Base-by-base conservation (phyloP, 2,113 vertebrate genomes). In the Chlamydotis undulata region DNA sequence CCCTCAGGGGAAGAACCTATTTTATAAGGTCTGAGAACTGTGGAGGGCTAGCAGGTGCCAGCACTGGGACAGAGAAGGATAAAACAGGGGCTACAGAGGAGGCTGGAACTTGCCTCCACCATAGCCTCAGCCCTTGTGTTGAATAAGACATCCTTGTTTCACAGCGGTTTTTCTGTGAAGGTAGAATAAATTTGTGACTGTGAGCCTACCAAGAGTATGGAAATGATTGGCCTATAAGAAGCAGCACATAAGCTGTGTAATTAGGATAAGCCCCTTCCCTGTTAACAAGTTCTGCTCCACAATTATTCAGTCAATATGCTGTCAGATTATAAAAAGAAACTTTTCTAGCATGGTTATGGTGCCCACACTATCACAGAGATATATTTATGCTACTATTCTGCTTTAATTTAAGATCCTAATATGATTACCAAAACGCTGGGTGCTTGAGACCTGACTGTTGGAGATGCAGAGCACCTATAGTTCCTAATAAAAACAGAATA, bases 241-340 rank as follows among this genome's bases (percentile, higher is more conserved):
- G 47, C 80, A 93, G 74, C 37, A 50, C 4, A 3, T 53, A 59
- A 94, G 26, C 28, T 19, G 4, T 39, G 14, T 68, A 64, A 68
- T 81, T 74, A 52, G 60, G 56, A 65, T 52, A 83, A 89, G 2
- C 11, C 4, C 13, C 19, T 86, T 88, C 35, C 33, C 65, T 76
- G 39, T 71, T 92, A 93, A 77, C 26, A 83, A 83, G 39, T 81
- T 76, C 64, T 93, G 17, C 35, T 84, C 57, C 52, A 83, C 73
- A 93, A 67, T 87, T 95, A 81, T 47, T 84, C 89, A 90, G 43
- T 73, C 49, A 75, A 61, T 82, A 77, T 87, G 29, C 43, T 88
- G 59, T 75, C 73, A 91, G 60, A 59, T 81, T 92, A 64, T 81
- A 90, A 87, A 84, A 92, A 64, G 19, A 89, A 78, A 60, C 3